Evolutionary conservation across 1,140 invertebrate species (phyloP), one percentile per base, ranked within the genome.

Genomic region (Propsilocerus akamusi): DNA sequence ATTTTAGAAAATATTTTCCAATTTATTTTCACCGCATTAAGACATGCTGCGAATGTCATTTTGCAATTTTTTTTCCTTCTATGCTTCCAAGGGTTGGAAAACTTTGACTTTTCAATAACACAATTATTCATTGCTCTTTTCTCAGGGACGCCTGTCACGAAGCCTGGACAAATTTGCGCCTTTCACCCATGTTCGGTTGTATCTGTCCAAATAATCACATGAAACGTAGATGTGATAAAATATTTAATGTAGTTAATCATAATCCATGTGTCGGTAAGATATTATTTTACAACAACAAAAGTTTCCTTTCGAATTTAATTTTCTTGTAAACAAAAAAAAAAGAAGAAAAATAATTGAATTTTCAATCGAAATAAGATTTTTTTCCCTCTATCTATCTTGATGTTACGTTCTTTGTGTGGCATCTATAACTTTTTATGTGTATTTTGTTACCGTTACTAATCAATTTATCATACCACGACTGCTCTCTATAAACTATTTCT

Each of bases 221-320:
- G 70, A 88, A 88, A 73, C 82, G 80, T 57, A 76, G 81, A 55
- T 90, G 87, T 68, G 84, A 91, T 63, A 72, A 80, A 56, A 85
- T 89, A 63, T 90, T 88, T 68, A 76, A 76, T 52, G 76, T 80
- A 59, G 83, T 90, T 59, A 88, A 91, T 72, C 82, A 88, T 68
- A 90, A 91, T 72, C 85, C 86, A 14, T 91, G 87, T 68, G 80
- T 90, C 59, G 85, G 87, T 91, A 75, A 87, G 85, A 82, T 65
- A 14, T 48, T 23, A 41, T 41, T 41, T 37, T 17, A 22, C 11
- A 17, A 20, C 17, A 41, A 22, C 1, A 20, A 20, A n/a, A 34
- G 14, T n/a, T 4, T 34, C 22, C 22, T 20, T 20, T 20, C 5
- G 4, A 4, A 5, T 17, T 37, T 37, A 5, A 20, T 37, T 17